A percentile compares a stretch with the other conserved stretches of the same genome.
phyloP scores from a whole-genome alignment of 2,113 vertebrate genomes.

The Mustela lutreola region DNA sequence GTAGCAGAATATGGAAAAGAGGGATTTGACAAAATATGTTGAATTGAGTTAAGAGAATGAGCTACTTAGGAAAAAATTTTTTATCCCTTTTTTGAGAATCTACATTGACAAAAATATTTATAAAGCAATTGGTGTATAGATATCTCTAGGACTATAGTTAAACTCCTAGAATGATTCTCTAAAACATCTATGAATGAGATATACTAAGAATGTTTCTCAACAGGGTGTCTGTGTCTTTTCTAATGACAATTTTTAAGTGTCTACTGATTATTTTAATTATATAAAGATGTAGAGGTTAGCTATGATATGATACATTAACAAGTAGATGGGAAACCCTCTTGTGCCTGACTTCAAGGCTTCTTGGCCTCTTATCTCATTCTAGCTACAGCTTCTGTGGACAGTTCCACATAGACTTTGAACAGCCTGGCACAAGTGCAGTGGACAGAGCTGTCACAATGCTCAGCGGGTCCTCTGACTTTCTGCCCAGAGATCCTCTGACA shows the following conservation, averaged over 20 bases:
- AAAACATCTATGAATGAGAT: background rate
- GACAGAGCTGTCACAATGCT: background rate
- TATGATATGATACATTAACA: background rate
- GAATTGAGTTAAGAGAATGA: background rate
- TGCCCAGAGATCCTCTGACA: background rate
- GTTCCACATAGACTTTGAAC: background rate
- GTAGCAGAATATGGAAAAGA: background rate
- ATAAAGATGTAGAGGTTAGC: background rate
- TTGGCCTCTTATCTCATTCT: background rate
- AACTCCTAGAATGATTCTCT: background rate
- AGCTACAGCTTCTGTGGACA: background rate
- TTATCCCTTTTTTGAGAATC: background rate
- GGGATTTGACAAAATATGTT: background rate
- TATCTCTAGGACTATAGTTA: background rate
- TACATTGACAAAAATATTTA: background rate
- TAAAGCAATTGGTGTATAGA: background rate
- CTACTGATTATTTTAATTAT: background rate
- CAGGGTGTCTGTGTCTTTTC: rapidly evolving
- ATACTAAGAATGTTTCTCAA: background rate
- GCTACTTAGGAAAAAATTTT: background rate
- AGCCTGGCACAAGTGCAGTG: background rate
- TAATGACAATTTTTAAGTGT: background rate
- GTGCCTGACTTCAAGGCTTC: background rate
- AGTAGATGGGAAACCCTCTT: background rate
- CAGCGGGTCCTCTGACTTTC: background rate